Percentiles rank a stretch among this genome's conserved stretches.
phyloP scores from a whole-genome alignment of 2,797 vertebrate genomes.

The Muscicapa comitata region DNA sequence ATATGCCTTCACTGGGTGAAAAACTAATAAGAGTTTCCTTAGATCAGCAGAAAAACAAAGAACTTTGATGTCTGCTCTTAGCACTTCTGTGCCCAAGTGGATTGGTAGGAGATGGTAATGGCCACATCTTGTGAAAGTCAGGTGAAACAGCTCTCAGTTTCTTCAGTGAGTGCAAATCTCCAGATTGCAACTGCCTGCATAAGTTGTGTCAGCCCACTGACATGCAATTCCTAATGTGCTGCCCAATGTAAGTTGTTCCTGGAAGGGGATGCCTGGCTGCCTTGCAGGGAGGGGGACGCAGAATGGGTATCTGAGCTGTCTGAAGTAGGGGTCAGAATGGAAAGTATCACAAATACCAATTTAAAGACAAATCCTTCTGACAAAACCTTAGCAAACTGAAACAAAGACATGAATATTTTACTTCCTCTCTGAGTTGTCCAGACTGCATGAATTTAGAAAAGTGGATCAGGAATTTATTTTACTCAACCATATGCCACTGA shows the following conservation, averaged over 20 bases:
- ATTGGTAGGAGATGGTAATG: background rate
- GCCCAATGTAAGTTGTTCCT: background rate
- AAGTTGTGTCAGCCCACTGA: background rate
- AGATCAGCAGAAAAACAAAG: conserved; percentile 40
- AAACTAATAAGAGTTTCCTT: conserved; percentile 52
- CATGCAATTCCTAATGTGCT: background rate
- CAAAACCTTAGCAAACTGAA: background rate
- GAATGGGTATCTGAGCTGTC: background rate
- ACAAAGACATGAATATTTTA: background rate
- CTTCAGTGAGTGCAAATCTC: background rate
- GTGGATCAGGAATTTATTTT: background rate
- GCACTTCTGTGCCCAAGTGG: background rate
- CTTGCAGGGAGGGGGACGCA: background rate
- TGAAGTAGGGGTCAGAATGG: background rate
- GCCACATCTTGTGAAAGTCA: background rate
- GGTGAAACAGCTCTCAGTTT: background rate
- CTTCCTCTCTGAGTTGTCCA: background rate
- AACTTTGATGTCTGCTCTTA: background rate
- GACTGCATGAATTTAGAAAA: background rate
- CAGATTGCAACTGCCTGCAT: background rate
- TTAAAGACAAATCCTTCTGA: background rate
- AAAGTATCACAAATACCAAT: background rate
- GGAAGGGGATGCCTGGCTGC: background rate
- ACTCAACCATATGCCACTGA: background rate
- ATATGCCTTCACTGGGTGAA: conserved; percentile 10